phyloP scores from a whole-genome alignment of 2,888 invertebrate genomes.

The Apodemia mormo region DNA sequence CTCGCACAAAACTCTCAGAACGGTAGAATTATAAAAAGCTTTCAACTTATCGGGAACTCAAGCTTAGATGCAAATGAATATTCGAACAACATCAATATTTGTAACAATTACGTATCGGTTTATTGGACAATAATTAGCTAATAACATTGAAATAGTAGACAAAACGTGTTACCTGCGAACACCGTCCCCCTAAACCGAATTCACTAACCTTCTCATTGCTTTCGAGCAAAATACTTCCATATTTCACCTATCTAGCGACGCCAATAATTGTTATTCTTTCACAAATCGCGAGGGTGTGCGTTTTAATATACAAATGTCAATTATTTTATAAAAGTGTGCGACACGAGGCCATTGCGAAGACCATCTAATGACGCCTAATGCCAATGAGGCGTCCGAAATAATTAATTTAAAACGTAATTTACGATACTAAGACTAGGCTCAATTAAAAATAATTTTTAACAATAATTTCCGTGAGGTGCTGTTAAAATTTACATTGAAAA shows the following conservation, averaged over 20 bases:
- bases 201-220: slow-evolving; percentile 80
- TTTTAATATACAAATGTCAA: slow-evolving; percentile 32
- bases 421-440: slow-evolving; percentile 79
- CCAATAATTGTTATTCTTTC: slow-evolving; percentile 43
- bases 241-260: slow-evolving; percentile 58
- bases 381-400: slow-evolving; percentile 53
- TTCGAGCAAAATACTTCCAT: slow-evolving; percentile 58
- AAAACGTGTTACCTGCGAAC: slow-evolving; percentile 50
- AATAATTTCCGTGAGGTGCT: slow-evolving; percentile 71
- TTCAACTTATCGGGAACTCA: slow-evolving; percentile 22
- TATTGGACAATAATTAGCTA: slow-evolving; percentile 63
- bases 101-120: slow-evolving; percentile 61
- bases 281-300: slow-evolving; percentile 61
- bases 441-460: slow-evolving; percentile 70
- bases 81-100: slow-evolving; percentile 42
- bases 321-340: background rate
- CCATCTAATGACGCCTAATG: slow-evolving; percentile 37
- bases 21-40: slow-evolving; percentile 46
- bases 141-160: slow-evolving; percentile 61
- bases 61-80: slow-evolving; percentile 45
- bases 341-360: slow-evolving; percentile 19
- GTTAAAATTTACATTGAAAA: slow-evolving; percentile 77
- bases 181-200: slow-evolving; percentile 63
- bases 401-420: slow-evolving; percentile 63
- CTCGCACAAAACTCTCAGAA: slow-evolving; percentile 75